A percentile compares a stretch with the other conserved stretches of the same genome.
phyloP scores from a whole-genome alignment of 2,113 vertebrate genomes.

The Phainopepla nitens region DNA sequence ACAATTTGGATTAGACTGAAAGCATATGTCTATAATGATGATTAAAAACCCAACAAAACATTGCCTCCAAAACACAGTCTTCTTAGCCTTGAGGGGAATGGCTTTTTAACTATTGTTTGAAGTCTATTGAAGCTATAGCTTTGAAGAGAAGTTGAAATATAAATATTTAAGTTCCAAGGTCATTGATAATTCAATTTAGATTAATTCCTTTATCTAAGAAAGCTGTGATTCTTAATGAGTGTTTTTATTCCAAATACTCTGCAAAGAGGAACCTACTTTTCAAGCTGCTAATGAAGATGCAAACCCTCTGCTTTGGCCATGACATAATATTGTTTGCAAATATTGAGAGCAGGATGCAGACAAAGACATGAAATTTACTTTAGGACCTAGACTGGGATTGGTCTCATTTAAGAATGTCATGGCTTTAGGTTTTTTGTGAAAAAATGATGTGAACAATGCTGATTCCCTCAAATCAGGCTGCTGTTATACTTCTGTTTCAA shows the following conservation, averaged over 20 bases:
- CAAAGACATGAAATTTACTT: not conserved
- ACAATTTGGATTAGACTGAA: not conserved
- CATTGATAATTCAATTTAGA: slow-evolving; percentile 3
- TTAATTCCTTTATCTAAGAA: slow-evolving; percentile 12
- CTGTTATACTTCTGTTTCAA: not conserved
- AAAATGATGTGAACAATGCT: not conserved
- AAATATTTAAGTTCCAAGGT: slow-evolving; percentile 10
- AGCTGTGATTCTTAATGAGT: not conserved
- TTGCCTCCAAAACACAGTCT: not conserved
- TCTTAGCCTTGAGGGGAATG: not conserved
- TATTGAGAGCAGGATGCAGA: not conserved
- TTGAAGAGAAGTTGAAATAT: slow-evolving; percentile 1
- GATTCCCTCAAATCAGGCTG: not conserved
- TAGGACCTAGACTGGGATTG: not conserved
- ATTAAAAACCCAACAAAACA: not conserved
- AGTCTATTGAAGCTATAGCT: not conserved
- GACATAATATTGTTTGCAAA: not conserved
- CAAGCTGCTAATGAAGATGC: not conserved
- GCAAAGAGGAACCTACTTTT: not conserved
- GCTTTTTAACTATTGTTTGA: not conserved
- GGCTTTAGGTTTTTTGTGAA: not conserved
- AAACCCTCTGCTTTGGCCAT: not conserved
- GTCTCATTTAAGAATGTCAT: not conserved
- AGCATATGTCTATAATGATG: not conserved
- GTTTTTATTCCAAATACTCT: not conserved